Conservation (phyloP, 2,113 vertebrate genomes). For the Cryptotis parvus region DNA sequence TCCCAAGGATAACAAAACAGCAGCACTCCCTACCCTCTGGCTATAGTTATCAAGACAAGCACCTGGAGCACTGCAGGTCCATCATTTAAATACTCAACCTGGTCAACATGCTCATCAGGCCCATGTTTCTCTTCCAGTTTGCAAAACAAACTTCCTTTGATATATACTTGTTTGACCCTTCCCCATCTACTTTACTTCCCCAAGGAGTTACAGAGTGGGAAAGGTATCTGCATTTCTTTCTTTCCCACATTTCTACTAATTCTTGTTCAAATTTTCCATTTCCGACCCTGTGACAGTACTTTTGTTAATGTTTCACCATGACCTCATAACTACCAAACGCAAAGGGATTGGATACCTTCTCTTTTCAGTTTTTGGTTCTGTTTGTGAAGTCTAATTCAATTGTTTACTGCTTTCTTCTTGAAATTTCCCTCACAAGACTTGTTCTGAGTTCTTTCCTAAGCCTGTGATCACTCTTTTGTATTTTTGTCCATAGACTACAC, state of each 20-base stretch:
- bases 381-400: not conserved
- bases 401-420: not conserved
- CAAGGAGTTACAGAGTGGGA: not conserved
- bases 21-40: too few species aligned
- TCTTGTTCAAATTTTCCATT: not conserved
- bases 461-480: too few species aligned
- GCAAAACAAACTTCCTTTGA: not conserved
- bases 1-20: too few species aligned
- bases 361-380: fast-evolving
- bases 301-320: not conserved
- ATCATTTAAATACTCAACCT: not conserved
- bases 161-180: not conserved
- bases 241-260: not conserved
- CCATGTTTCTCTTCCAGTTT: not conserved
- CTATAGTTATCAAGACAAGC: too few species aligned
- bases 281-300: not conserved
- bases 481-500: too few species aligned
- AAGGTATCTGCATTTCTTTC: not conserved
- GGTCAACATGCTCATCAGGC: not conserved
- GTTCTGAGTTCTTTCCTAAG: too few species aligned
- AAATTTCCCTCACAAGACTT: not conserved
- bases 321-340: not conserved
- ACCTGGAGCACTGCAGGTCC: not conserved
- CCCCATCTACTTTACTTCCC: not conserved
- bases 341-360: not conserved